phyloP scores from a whole-genome alignment of 1,140 invertebrate genomes.

The Cryptotermes secundus region DNA sequence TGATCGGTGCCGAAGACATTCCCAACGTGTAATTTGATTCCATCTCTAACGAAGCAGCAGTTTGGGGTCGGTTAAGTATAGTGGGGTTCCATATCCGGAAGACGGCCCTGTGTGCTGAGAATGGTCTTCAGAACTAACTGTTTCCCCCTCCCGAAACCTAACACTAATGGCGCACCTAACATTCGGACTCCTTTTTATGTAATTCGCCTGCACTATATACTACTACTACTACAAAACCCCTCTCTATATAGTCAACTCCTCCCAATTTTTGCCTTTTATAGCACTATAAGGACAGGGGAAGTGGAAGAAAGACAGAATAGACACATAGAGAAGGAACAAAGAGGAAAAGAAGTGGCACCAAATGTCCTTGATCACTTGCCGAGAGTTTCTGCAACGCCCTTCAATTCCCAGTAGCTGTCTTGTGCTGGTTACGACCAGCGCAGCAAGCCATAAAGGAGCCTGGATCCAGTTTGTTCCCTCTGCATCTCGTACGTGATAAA shows the following conservation, averaged over 20 bases:
- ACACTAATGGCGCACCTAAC: not conserved
- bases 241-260: not conserved
- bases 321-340: not conserved
- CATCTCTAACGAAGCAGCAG: not conserved
- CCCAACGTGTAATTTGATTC: not conserved
- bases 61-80: not conserved
- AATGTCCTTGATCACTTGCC: not conserved
- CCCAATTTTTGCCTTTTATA: constrained; percentile 2
- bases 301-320: not conserved
- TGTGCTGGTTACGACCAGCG: not conserved
- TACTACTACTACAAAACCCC: not conserved
- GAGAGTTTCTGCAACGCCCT: not conserved
- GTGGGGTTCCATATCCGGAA: not conserved
- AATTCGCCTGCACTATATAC: not conserved
- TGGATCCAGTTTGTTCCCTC: not conserved
- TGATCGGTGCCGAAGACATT: not conserved
- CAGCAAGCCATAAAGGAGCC: not conserved
- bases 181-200: not conserved
- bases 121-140: not conserved
- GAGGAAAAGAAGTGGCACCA: not conserved
- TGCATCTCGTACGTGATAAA: not conserved
- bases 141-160: not conserved
- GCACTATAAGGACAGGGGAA: not conserved
- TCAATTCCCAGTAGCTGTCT: not conserved
- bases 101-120: not conserved